Percentiles rank a stretch among this genome's conserved stretches.
Evolutionary conservation across 2,113 vertebrate species (phyloP).

Genomic region (Melanerpes formicivorus): DNA sequence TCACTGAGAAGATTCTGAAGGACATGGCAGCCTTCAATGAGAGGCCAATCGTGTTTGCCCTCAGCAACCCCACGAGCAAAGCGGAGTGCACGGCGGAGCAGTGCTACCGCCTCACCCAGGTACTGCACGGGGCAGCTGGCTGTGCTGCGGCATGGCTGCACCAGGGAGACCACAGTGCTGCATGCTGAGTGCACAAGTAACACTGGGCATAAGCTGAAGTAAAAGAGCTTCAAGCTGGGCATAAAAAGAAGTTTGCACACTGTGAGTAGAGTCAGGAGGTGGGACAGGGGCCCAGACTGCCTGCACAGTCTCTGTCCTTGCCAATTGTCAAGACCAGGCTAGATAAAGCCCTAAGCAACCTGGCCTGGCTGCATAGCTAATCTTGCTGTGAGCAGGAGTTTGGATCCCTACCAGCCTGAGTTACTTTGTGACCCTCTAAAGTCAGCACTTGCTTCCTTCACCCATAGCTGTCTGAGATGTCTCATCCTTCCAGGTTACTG

Average conservation of each 20-base stretch:
- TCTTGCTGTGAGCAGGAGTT: background rate
- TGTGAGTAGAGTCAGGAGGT: background rate
- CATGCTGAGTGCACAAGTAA: background rate
- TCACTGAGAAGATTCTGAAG: constrained; percentile 91
- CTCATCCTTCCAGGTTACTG: background rate
- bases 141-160: rapidly evolving
- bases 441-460: background rate
- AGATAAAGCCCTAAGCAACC: background rate
- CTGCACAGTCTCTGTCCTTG: background rate
- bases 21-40: constrained; percentile 93
- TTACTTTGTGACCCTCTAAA: background rate
- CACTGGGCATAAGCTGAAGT: background rate
- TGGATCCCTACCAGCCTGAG: background rate
- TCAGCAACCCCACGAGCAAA: constrained; percentile 98
- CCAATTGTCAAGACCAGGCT: background rate
- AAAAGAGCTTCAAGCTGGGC: background rate
- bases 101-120: constrained; percentile 93
- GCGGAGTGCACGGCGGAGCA: constrained; percentile 96
- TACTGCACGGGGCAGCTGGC: background rate
- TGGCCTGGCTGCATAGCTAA: background rate
- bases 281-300: background rate
- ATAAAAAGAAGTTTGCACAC: rapidly evolving
- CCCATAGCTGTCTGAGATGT: background rate
- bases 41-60: constrained; percentile 92
- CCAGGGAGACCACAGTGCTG: too few relatives aligned